Conservation (phyloP, 2,113 vertebrate species). For the Platysteira castanea region DNA sequence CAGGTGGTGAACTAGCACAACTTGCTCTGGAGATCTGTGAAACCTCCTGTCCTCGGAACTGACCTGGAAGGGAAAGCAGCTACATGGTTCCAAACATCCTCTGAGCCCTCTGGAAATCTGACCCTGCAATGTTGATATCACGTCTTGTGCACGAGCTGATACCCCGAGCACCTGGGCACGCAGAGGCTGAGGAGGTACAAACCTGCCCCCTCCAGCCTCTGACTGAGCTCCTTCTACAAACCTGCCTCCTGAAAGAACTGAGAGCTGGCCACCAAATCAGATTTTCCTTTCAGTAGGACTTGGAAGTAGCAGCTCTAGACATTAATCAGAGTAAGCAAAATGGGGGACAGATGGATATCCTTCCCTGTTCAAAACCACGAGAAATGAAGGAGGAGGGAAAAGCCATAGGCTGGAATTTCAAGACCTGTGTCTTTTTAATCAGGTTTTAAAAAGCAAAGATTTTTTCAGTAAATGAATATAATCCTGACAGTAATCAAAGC, state of each 20-base stretch:
- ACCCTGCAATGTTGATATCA: not conserved
- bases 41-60: not conserved
- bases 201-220: not conserved
- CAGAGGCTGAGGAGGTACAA: not conserved
- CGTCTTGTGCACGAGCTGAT: not conserved
- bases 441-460: not conserved
- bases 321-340: not conserved
- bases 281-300: not conserved
- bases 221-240: not conserved
- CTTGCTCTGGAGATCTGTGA: not conserved
- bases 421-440: not conserved
- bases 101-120: not conserved
- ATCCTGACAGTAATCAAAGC: not conserved
- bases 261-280: accelerated
- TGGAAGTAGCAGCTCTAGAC: not conserved
- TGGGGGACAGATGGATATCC: not conserved
- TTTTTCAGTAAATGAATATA: not conserved
- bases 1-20: not conserved
- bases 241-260: not conserved
- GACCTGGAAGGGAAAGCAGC: not conserved
- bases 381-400: not conserved
- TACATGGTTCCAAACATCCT: not conserved
- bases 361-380: not conserved
- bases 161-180: accelerated
- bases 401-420: not conserved